These are phyloP conservation scores for Mustela nigripes DNA, from an alignment of 2,113 vertebrate genomes.

Conservation along the genomic window DNA sequence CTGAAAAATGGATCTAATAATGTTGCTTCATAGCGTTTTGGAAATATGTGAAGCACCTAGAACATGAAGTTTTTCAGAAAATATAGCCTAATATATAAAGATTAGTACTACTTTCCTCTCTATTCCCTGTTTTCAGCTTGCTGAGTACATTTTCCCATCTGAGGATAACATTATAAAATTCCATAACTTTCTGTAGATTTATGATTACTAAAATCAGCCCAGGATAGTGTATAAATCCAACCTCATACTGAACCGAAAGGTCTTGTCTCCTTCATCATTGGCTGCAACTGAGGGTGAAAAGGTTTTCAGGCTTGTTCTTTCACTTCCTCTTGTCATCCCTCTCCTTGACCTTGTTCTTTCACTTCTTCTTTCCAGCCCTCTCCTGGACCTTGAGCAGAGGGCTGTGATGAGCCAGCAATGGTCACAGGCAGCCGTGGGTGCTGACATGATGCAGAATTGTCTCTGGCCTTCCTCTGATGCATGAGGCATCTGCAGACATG, in stretches of 20 bases:
- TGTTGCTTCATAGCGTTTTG: neutral
- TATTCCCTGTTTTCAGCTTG: neutral
- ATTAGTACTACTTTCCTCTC: neutral
- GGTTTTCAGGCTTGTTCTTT: neutral
- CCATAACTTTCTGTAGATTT: neutral
- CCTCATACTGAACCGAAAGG: neutral
- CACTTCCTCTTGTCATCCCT: neutral
- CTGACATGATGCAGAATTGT: neutral
- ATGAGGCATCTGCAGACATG: accelerated
- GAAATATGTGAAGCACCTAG: neutral
- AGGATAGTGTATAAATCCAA: neutral
- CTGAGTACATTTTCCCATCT: neutral
- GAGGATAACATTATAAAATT: neutral
- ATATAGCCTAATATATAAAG: neutral
- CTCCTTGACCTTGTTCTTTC: neutral
- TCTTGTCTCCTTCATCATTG: neutral
- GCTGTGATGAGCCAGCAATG: neutral
- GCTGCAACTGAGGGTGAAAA: neutral
- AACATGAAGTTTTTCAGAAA: neutral
- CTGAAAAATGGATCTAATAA: neutral
- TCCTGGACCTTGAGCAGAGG: neutral
- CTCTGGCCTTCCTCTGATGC: neutral
- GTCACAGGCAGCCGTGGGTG: neutral
- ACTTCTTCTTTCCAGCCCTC: neutral
- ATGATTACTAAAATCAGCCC: neutral